Base-by-base conservation (phyloP, 2,113 vertebrate species). In the Zapornia atra region DNA sequence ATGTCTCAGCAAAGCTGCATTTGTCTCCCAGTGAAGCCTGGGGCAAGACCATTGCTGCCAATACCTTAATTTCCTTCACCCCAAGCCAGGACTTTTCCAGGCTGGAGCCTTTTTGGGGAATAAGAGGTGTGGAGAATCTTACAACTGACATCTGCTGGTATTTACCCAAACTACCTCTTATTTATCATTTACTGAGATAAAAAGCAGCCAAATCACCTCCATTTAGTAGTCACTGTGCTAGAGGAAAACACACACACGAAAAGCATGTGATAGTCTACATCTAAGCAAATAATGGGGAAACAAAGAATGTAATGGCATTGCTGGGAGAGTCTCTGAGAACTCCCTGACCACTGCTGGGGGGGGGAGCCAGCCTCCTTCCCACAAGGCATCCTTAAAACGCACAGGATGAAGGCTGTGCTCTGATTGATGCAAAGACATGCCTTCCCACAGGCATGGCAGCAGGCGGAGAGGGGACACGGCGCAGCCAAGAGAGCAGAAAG, bases 381-480 rank as follows among this genome's bases (percentile, higher is more conserved):
- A 25, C 5, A 38, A 18, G 0, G 10, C 68, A 29, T 12, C 79
- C 40, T 3, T 2, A 8, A 48, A 16, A 46, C 0, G 2, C n/a
- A 48, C 34, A 19, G 40, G 44, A 44, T 15, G 40, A 34, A 87
- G 71, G 63, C 44, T 82, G 63, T 51, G 46, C 87, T 82, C 51
- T 57, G 66, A 86, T 5, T 7, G 15, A 40, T 2, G 5, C 15
- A 7, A 48, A 53, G 21, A 19, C 1, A 2, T 65, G 69, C 82
- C 29, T 28, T 68, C 56, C 59, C 82, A 16, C 1, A 51, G 6
- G 75, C 54, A 8, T 0, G 5, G 75, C 78, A 65, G 40, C 56
- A 48, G 53, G 53, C 2, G 3, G 68, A 69, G 66, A 65, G n/a
- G 9, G 42, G 40, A 25, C 95, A 88, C 34, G 42, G 82, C 26